Evolutionary conservation across 1,140 invertebrate species (phyloP), one percentile per base, ranked within the genome.

Genomic region (Ruditapes philippinarum): DNA sequence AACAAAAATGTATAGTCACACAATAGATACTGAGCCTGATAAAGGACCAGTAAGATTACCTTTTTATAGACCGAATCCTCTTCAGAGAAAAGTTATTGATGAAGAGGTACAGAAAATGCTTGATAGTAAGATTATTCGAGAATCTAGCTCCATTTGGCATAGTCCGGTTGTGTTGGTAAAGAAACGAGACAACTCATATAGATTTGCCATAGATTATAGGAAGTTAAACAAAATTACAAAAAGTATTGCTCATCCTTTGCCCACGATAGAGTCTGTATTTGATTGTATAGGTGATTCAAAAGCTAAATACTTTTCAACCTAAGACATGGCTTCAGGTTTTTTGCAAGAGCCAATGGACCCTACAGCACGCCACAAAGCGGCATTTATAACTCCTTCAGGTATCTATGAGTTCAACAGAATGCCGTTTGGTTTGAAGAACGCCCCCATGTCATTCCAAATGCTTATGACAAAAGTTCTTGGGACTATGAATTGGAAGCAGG

Each of bases 401-500:
- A 25, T 45, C 17, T 79, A 65, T 68, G n/a, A 62, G 14, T 90
- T 87, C 5, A 84, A 57, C n/a, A 68, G 83, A 51, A 28, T 92
- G 40, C 80, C 83, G 25, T 92, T 92, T 87, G 90, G 90, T 17
- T 36, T 92, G n/a, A 25, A 33, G 17, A 91, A 89, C 36, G 31
- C 79, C 9, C 84, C 79, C 22, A 51, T 60, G 0, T 87, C 76
- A 25, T 92, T 88, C 40, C 89, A 89, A 45, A 45, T 51, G 22
- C 7, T 91, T 2, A 94, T 51, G 82, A 78, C n/a, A 83, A 96
- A 0, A n/a, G 90, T 92, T 0, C 42, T 93, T 4, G 70, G 70
- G 57, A 83, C 81, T 62, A 25, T 92, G n/a, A 89, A 86, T 45
- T 91, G 86, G 90, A 5, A 36, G n/a, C n/a, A n/a, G n/a, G n/a